Evolutionary conservation across 2,888 invertebrate genomes (phyloP).

Genomic region (Drosophila pseudotakahashii): DNA sequence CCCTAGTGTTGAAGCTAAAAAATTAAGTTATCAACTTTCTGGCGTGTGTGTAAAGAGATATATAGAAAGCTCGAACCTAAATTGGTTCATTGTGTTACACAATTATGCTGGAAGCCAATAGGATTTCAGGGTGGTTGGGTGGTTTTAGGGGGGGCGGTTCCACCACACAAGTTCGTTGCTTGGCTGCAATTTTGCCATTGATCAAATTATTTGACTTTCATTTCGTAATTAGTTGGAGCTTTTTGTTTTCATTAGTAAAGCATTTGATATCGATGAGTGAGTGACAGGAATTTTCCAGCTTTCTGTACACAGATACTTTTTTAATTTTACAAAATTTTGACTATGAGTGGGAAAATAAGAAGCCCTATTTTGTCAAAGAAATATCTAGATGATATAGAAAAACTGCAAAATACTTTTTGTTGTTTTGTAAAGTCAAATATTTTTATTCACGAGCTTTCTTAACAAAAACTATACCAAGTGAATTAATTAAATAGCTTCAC

Average conservation of each 20-base stretch:
- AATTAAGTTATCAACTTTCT: conserved; percentile 41
- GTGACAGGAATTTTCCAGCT: background rate
- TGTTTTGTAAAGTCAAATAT: too few relatives aligned
- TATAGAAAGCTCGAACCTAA: conserved; percentile 16
- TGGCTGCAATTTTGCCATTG: conserved; percentile 24
- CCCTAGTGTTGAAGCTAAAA: conserved; percentile 21
- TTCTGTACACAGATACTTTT: background rate
- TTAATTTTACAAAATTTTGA: background rate
- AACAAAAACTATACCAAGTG: background rate
- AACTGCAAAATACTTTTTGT: too few relatives aligned
- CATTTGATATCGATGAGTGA: conserved; percentile 5
- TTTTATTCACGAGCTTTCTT: too few relatives aligned
- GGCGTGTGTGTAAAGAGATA: conserved; percentile 6
- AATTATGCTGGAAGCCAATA: conserved; percentile 17
- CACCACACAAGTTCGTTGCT: conserved; percentile 9
- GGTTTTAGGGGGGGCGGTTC: background rate
- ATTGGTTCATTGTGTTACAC: conserved; percentile 44
- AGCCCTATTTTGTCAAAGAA: too few relatives aligned
- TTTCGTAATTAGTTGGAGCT: conserved; percentile 31
- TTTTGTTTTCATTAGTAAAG: conserved; percentile 4
- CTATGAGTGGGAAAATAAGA: background rate
- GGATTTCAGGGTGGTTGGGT: conserved; percentile 9
- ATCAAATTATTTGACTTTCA: conserved; percentile 34
- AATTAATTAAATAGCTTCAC: background rate
- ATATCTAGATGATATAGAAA: too few relatives aligned